Evolutionary conservation across 2,113 vertebrate species (phyloP), one percentile per base, ranked within the genome.

Genomic region (Crocuta crocuta): DNA sequence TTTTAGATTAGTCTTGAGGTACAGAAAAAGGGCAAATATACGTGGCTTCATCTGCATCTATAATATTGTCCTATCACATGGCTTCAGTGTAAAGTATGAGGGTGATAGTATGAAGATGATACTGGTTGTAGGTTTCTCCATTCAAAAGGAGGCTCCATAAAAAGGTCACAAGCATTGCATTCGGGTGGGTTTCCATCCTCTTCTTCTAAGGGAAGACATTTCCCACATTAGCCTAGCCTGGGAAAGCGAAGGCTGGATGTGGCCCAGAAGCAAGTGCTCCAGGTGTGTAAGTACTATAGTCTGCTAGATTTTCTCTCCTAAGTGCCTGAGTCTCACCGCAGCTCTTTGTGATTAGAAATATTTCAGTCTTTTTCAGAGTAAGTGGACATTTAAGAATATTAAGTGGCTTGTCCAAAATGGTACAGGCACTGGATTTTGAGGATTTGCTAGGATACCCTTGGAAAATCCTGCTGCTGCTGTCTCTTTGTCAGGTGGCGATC

Each of bases 371-470:
- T 5, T 65, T 89, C 68, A 68, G 65, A 79, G 31, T n/a, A 50
- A 89, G 19, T 19, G 31, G 33, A 61, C 24, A 39, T 80, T 79
- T 71, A 50, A 85, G 48, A 28, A 78, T 81, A 17, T 68, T 90
- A 89, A 43, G 6, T 35, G 28, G n/a, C 76, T 93, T 11, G 8
- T 65, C 31, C 61, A 76, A 96, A 96, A 48, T 84, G n/a, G 45
- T 7, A 26, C 1, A 45, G 35, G 28, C 33, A 43, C n/a, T 71
- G 13, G 2, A 1, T 82, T 80, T 65, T n/a, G 91, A 74, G 43
- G 87, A 26, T n/a, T 68, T 70, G 17, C 23, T 65, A 43, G 16
- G 35, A 92, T 89, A 93, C 50, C 39, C 26, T 91, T 79, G 39
- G 87, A 89, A 94, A 48, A 39, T 43, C 23, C 33, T 35, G 4